Conservation (phyloP, 2,113 vertebrate species). For the Vanacampus margaritifer region DNA sequence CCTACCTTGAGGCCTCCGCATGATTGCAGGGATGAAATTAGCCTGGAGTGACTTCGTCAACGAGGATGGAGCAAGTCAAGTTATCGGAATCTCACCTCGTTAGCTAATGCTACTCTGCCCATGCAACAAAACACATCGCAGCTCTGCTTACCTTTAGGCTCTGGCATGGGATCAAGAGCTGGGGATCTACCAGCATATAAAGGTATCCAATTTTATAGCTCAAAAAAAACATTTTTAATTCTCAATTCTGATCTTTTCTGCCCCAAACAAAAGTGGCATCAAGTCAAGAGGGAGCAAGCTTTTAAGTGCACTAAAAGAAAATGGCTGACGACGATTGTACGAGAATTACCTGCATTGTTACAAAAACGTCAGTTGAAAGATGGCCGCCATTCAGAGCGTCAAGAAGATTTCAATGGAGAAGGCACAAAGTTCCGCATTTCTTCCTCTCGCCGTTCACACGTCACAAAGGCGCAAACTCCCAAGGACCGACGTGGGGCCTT, state of each 20-base stretch:
- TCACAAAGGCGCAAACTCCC: background rate
- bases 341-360: background rate
- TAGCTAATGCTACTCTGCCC: too few species aligned
- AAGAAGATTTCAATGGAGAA: background rate
- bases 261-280: background rate
- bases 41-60: too few species aligned
- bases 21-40: too few species aligned
- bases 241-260: too few species aligned
- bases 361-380: background rate
- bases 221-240: background rate
- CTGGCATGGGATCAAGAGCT: background rate
- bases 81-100: too few species aligned
- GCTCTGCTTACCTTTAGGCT: background rate
- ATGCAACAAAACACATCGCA: background rate
- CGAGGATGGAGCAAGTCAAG: too few species aligned
- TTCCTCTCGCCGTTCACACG: too few species aligned
- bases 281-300: background rate
- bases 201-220: background rate
- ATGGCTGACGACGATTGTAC: background rate
- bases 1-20: too few species aligned
- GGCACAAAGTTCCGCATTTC: too few species aligned
- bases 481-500: background rate
- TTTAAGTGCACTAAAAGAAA: background rate
- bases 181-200: background rate
- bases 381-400: background rate